These are phyloP conservation scores for Oligia strigilis DNA, from an alignment of 2,888 invertebrate genomes.

Conservation along the genomic window DNA sequence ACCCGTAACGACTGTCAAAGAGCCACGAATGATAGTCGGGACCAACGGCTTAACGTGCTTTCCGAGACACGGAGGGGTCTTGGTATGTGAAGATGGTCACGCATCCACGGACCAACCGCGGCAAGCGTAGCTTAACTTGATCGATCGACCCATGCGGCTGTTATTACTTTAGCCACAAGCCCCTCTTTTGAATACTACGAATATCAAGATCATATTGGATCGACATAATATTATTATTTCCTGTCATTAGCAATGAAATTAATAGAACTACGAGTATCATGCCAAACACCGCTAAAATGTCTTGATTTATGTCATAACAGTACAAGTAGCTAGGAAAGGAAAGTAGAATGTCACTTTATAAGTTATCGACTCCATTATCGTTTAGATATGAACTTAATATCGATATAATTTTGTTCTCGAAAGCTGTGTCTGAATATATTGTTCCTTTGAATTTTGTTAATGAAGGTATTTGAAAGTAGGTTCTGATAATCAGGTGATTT, in stretches of 20 bases:
- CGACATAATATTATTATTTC: conserved; percentile 25
- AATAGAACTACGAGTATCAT: background rate
- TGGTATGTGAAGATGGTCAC: too few species aligned
- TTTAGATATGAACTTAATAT: conserved; percentile 9
- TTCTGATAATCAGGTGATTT: background rate
- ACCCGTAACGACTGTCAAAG: too few species aligned
- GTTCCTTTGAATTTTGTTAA: background rate
- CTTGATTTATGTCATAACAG: background rate
- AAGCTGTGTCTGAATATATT: background rate
- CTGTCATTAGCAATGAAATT: conserved; percentile 25
- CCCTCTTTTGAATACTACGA: too few species aligned
- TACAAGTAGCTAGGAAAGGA: background rate
- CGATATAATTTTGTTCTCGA: conserved; percentile 1
- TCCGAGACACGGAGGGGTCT: too few species aligned
- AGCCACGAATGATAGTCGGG: too few species aligned
- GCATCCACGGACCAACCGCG: too few species aligned
- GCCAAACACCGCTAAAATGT: conserved; percentile 19
- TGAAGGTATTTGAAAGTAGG: background rate
- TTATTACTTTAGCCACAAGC: too few species aligned
- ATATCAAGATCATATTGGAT: conserved; percentile 12
- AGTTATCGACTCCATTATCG: conserved; percentile 9
- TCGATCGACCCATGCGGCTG: too few species aligned
- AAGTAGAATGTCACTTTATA: conserved; percentile 9
- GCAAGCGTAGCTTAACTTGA: too few species aligned
- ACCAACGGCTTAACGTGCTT: too few species aligned